Conservation (phyloP, 53 echinoderm and acorn worm species). For the Temnopleurus reevesii region DNA sequence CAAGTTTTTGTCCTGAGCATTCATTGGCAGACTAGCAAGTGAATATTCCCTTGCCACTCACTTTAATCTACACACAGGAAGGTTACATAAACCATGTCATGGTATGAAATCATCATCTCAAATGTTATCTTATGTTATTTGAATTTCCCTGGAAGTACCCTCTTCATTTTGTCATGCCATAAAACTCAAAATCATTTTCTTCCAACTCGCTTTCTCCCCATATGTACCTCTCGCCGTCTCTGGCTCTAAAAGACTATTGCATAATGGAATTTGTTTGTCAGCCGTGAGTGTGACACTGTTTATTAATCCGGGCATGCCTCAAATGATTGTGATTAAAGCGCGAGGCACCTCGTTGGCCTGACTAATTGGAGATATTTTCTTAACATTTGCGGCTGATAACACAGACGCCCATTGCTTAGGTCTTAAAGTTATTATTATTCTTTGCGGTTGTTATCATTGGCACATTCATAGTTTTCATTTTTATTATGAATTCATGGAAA, state of each 20-base stretch:
- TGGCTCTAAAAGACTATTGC: constrained; percentile 2
- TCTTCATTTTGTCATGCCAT: background rate
- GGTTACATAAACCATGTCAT: too few relatives aligned
- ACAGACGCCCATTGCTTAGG: background rate
- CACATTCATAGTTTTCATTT: too few relatives aligned
- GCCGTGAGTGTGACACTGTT: constrained; percentile 39
- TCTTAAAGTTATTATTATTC: background rate
- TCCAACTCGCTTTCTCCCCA: background rate
- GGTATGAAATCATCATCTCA: too few relatives aligned
- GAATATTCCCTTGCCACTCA: too few relatives aligned
- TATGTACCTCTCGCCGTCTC: background rate
- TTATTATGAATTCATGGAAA: too few relatives aligned
- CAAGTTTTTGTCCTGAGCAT: too few relatives aligned
- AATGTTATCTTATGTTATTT: too few relatives aligned
- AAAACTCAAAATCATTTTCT: background rate
- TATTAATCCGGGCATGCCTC: constrained; percentile 49
- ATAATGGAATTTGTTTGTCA: constrained; percentile 36
- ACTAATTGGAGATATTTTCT: constrained; percentile 50
- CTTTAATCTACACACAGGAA: too few relatives aligned
- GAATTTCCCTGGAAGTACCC: background rate
- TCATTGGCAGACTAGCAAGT: too few relatives aligned
- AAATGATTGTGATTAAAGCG: constrained; percentile 48
- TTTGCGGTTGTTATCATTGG: too few relatives aligned
- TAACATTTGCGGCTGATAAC: constrained; percentile 43
- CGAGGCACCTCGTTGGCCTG: background rate